Base-by-base conservation (phyloP, 2,888 invertebrate genomes). In the Lamellibrachia satsuma region DNA sequence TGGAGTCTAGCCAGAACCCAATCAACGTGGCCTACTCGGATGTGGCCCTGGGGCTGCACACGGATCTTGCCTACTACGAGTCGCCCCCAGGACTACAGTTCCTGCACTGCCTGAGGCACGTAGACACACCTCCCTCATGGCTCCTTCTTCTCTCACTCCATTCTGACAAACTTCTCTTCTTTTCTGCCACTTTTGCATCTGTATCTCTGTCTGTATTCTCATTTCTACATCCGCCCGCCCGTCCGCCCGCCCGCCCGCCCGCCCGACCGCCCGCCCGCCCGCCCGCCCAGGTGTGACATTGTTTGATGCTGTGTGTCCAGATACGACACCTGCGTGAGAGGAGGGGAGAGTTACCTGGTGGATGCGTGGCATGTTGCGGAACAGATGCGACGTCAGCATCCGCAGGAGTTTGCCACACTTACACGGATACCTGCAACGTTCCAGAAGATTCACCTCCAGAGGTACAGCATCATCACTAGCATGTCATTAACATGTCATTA, bases 61-160 rank as follows among this genome's bases (percentile, higher is more conserved):
- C 95, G 95, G 96, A 96, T 93, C 94, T 96, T 9, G 94, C 94
- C 22, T 96, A 96, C 93, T 96, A 95, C 92, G 96, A 96, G 93
- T 96, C 96, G 9, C 95, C 96, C 8, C 96, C 96, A 2, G 96
- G 96, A 1, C 93, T 96, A 7, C 96, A 96, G 93, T 93, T 96
- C 52, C 94, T 96, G 0, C 95, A 96, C 93, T 95, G 95, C 93
- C 92, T 95, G 11, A 93, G 94, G 95, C 75, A 75, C 75, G 75
- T 75, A 11, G n/a, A 11, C n/a, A 75, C 75, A 15, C 22, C 75
- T 22, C 75, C 15, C 75, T 22, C 75, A 2, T 4, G n/a, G 22
- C 75, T 22, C 75, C 22, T 22, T 75, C 75, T 6, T 15, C 22
- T 60, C 6, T 2, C n/a, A 2, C 3, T 6, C n/a, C 75, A 11